A percentile compares a stretch with the other conserved stretches of the same genome.
phyloP scores from a whole-genome alignment of 2,113 vertebrate species.

The Microtus montanus region DNA sequence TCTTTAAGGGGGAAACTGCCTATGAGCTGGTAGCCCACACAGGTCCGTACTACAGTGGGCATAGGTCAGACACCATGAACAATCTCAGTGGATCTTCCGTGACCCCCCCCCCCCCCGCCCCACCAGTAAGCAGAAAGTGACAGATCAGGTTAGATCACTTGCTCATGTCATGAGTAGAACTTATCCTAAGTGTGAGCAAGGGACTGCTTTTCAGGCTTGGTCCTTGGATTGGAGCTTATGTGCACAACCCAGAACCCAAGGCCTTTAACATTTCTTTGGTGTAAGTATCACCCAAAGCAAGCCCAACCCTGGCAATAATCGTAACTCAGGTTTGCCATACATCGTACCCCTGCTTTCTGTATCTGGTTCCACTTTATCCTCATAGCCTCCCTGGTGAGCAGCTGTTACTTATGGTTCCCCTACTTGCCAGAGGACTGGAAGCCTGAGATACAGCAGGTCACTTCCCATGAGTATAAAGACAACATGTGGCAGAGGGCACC shows the following conservation, averaged over 20 bases:
- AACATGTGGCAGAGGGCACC: not conserved
- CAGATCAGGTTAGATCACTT: not conserved
- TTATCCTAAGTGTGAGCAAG: not conserved
- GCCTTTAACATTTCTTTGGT: not conserved
- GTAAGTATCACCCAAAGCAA: not conserved
- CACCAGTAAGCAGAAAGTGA: not conserved
- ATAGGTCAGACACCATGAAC: not conserved
- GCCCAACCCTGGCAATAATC: accelerated
- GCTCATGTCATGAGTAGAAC: not conserved
- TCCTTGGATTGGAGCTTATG: not conserved
- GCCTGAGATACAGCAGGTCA: not conserved
- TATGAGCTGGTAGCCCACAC: not conserved
- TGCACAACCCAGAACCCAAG: not conserved
- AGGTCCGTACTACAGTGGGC: not conserved
- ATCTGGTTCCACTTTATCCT: not conserved
- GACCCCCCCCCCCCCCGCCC: not conserved
- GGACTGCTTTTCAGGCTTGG: not conserved
- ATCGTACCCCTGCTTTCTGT: not conserved
- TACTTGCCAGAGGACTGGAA: not conserved
- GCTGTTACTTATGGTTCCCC: not conserved
- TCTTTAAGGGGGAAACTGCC: not conserved
- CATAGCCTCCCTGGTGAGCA: accelerated
- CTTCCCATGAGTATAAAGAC: not conserved
- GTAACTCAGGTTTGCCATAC: not conserved
- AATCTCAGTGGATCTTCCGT: not conserved